Conservation (phyloP, 2,888 invertebrate species). For the Agrochola macilenta region DNA sequence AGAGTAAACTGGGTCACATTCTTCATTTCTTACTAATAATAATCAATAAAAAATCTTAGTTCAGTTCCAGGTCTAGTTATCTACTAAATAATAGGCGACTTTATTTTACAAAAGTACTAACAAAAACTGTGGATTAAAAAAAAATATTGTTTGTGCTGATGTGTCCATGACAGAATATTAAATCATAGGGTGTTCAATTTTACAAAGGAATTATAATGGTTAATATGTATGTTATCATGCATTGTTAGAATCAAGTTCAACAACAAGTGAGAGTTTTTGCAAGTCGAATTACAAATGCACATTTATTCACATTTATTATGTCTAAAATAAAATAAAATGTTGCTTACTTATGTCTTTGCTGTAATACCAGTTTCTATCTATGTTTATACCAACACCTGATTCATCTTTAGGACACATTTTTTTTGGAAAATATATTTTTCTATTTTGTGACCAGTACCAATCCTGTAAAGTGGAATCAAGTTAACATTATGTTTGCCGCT, state of each 20-base stretch:
- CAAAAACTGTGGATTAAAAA: too few relatives aligned
- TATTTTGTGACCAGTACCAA: conserved; percentile 82
- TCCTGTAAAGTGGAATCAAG: conserved; percentile 72
- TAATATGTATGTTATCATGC: not conserved
- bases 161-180: not conserved
- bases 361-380: conserved; percentile 84
- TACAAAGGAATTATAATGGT: not conserved
- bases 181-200: not conserved
- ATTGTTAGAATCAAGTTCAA: not conserved
- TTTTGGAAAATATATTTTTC: conserved; percentile 74
- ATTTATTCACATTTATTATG: not conserved
- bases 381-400: conserved; percentile 78
- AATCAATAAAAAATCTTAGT: too few relatives aligned
- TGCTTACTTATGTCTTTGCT: conserved; percentile 55
- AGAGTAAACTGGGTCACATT: conserved; percentile 77
- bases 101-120: not conserved
- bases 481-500: not conserved
- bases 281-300: not conserved
- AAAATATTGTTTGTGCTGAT: too few relatives aligned
- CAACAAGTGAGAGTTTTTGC: not conserved
- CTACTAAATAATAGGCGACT: not conserved
- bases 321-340: conserved; percentile 8
- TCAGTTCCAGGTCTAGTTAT: not conserved
- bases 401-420: conserved; percentile 69
- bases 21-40: conserved; percentile 65